Evolutionary conservation across 2,888 invertebrate genomes (phyloP).

Genomic region (Lithophane semibrunnea): DNA sequence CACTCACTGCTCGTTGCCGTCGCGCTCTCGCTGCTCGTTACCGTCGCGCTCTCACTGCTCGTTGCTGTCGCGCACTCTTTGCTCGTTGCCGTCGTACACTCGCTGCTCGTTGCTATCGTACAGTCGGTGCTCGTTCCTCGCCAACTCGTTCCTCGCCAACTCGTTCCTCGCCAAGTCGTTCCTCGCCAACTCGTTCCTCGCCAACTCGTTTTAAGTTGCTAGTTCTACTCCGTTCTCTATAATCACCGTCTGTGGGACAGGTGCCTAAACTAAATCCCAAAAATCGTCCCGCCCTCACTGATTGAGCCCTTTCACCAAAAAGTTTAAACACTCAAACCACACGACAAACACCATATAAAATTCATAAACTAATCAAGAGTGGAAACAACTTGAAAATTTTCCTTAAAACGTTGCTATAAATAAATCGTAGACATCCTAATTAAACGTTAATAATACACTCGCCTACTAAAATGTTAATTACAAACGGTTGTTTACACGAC

Average conservation of each 20-base stretch:
- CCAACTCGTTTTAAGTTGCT: too few species aligned
- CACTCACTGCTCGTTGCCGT: too few species aligned
- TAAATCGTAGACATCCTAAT: slow-evolving; percentile 63
- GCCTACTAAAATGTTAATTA: slow-evolving; percentile 74
- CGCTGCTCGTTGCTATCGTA: neutral
- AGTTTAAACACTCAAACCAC: slow-evolving; percentile 29
- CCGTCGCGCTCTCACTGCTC: too few species aligned
- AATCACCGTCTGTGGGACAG: neutral
- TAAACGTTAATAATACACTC: slow-evolving; percentile 67
- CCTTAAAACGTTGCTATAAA: slow-evolving; percentile 43
- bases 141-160: too few species aligned
- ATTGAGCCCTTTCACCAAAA: slow-evolving; percentile 23
- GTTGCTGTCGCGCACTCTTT: neutral
- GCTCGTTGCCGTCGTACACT: too few species aligned
- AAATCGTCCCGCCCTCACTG: slow-evolving; percentile 15
- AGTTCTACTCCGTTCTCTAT: too few species aligned
- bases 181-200: neutral
- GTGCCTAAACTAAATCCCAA: neutral
- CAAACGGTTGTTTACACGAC: slow-evolving; percentile 66
- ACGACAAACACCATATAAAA: slow-evolving; percentile 46
- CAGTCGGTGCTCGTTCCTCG: neutral
- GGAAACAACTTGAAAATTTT: slow-evolving; percentile 40
- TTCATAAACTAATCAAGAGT: slow-evolving; percentile 58
- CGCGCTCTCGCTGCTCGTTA: neutral
- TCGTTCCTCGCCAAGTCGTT: neutral